These are phyloP conservation scores for Cassiopea xamachana DNA, from an alignment of 30 jellyfish, hydroid and myxozoan species.

Conservation along the genomic window DNA sequence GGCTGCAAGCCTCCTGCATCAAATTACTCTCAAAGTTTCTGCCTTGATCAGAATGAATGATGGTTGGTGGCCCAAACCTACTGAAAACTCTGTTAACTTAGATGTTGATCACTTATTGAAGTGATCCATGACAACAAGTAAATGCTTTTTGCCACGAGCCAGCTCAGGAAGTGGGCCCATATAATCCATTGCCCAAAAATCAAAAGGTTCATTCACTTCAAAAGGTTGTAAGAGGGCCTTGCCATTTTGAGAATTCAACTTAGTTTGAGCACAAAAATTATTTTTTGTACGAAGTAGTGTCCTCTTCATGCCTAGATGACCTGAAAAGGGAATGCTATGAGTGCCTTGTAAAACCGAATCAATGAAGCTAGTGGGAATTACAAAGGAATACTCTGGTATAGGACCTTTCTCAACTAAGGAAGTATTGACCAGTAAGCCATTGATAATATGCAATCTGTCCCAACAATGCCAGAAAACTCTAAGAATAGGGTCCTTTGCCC, in stretches of 20 bases:
- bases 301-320: slow-evolving; percentile 20
- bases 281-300: slow-evolving; percentile 3
- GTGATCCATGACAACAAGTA: slow-evolving; percentile 69
- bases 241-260: neutral
- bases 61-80: slow-evolving; percentile 52
- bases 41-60: slow-evolving; percentile 73
- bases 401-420: neutral
- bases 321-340: slow-evolving; percentile 31
- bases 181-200: slow-evolving; percentile 20
- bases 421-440: slow-evolving; percentile 44
- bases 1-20: slow-evolving; percentile 45
- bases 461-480: slow-evolving; percentile 54
- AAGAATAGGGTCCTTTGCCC: slow-evolving; percentile 42
- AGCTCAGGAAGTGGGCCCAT: slow-evolving; percentile 60
- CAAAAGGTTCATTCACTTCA: slow-evolving; percentile 60
- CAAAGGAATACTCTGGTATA: slow-evolving; percentile 14
- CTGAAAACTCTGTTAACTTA: slow-evolving; percentile 52
- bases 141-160: slow-evolving; percentile 55
- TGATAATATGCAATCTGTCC: slow-evolving; percentile 24
- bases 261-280: slow-evolving; percentile 30
- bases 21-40: slow-evolving; percentile 42
- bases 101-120: slow-evolving; percentile 60
- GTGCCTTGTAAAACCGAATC: slow-evolving; percentile 14
- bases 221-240: slow-evolving; percentile 25
- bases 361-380: slow-evolving; percentile 22